phyloP scores from a whole-genome alignment of 2,113 vertebrate genomes.

The Cariama cristata region DNA sequence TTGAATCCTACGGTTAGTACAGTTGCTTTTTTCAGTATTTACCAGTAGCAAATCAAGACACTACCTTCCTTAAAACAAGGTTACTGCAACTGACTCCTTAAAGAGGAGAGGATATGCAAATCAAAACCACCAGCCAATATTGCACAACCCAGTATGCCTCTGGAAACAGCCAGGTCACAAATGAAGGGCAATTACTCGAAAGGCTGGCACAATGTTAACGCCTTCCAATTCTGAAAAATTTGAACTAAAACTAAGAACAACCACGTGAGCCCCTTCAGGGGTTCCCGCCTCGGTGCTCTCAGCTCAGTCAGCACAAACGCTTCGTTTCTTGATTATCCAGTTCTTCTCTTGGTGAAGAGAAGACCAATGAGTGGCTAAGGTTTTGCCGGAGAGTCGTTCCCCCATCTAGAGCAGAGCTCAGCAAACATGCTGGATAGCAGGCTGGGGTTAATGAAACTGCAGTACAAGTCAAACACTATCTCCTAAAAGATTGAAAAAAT shows the following conservation, averaged over 20 bases:
- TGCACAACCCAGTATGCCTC: background rate
- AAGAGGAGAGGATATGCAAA: background rate
- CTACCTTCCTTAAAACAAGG: background rate
- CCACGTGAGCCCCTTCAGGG: background rate
- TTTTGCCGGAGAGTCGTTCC: background rate
- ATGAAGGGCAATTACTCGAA: background rate
- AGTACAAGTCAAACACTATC: conserved; percentile 63
- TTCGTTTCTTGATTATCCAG: background rate
- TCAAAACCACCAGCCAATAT: background rate
- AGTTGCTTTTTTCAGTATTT: background rate
- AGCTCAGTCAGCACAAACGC: background rate
- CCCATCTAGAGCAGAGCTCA: background rate
- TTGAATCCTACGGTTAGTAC: background rate
- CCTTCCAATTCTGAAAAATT: background rate
- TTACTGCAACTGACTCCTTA: background rate
- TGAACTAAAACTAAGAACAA: background rate
- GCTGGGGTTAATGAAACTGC: conserved; percentile 43
- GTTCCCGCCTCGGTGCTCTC: background rate
- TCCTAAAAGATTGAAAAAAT: conserved; percentile 75
- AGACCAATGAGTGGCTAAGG: background rate
- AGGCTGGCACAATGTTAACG: background rate
- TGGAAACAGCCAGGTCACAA: background rate
- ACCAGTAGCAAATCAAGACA: background rate
- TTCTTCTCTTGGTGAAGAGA: background rate
- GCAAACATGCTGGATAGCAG: conserved; percentile 14